phyloP scores from a whole-genome alignment of 2,113 vertebrate genomes.

The Crotalus tigris region DNA sequence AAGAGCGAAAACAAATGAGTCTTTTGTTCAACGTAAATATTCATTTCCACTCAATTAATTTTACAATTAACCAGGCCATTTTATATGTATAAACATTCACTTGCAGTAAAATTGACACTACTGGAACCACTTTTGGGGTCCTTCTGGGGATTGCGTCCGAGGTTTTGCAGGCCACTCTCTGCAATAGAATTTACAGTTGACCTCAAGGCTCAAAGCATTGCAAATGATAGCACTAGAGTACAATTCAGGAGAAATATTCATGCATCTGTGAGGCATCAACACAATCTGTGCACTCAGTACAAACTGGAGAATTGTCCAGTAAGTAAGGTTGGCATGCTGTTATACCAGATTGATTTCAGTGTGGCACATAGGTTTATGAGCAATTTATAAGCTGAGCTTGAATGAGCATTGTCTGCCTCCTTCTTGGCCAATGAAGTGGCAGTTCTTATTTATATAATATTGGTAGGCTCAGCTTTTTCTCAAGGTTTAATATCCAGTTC shows the following conservation, averaged over 20 bases:
- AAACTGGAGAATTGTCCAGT: fast-evolving
- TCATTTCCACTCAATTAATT: too few species aligned
- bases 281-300: neutral
- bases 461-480: neutral
- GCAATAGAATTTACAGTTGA: neutral
- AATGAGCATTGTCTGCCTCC: neutral
- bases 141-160: too few species aligned
- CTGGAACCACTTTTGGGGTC: too few species aligned
- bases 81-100: too few species aligned
- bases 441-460: neutral
- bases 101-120: too few species aligned
- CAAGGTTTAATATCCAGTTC: neutral
- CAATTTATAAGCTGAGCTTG: neutral
- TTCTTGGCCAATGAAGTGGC: neutral
- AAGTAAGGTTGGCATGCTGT: fast-evolving
- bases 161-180: too few species aligned
- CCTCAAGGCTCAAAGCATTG: neutral
- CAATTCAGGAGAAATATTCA: neutral
- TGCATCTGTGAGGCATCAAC: neutral
- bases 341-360: neutral
- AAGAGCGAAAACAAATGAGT: too few species aligned
- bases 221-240: neutral
- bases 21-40: too few species aligned
- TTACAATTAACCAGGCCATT: too few species aligned
- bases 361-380: neutral